Conservation (phyloP, 2,113 vertebrate species). For the Tyrannus savana region DNA sequence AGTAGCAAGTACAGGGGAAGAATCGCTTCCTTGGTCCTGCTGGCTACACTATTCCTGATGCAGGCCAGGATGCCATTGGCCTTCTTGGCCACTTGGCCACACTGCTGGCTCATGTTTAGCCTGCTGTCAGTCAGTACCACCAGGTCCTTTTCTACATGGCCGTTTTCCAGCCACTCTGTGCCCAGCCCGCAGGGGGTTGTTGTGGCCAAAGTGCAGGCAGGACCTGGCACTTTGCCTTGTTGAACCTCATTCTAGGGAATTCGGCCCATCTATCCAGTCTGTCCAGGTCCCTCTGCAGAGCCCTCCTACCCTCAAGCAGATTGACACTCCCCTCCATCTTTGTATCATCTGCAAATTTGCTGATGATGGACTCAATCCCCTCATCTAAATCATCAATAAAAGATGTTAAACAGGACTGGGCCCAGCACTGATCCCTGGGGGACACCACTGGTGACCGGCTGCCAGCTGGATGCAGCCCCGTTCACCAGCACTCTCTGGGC, state of each 20-base stretch:
- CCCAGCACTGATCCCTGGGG: not conserved
- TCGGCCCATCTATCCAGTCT: not conserved
- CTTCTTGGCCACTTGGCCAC: not conserved
- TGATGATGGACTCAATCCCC: not conserved
- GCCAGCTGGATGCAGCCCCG: not conserved
- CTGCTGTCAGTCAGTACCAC: not conserved
- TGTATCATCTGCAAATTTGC: not conserved
- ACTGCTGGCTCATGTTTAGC: not conserved
- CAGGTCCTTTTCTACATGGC: not conserved
- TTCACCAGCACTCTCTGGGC: not conserved
- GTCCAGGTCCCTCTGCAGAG: not conserved
- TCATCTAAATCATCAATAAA: not conserved
- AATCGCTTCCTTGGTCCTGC: not conserved
- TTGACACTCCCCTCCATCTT: not conserved
- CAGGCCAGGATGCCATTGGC: not conserved
- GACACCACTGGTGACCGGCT: not conserved
- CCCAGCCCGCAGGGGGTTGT: not conserved
- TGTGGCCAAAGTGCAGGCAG: not conserved
- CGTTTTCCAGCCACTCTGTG: not conserved
- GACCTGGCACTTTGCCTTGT: not conserved
- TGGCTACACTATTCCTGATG: not conserved
- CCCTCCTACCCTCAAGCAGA: not conserved
- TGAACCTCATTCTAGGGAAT: not conserved
- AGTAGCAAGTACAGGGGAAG: not conserved
- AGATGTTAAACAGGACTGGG: not conserved